Percentiles rank a stretch among this genome's conserved stretches.
Evolutionary conservation across 1,140 invertebrate genomes (phyloP).

Genomic region (Drosophila insularis): DNA sequence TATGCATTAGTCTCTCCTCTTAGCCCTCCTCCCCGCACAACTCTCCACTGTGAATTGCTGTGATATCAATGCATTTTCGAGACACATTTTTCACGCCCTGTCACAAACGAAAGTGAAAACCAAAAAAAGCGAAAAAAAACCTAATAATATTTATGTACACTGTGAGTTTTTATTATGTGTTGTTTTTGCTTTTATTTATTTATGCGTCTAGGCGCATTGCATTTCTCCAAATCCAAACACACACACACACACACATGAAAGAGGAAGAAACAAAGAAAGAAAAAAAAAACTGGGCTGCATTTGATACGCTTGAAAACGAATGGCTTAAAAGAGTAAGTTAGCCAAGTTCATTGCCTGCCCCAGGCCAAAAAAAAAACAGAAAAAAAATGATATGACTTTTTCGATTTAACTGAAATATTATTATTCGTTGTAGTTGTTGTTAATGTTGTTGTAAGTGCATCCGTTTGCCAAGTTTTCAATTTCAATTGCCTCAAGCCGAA

Average conservation of each 20-base stretch:
- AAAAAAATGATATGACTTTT: constrained; percentile 24
- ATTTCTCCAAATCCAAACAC: constrained; percentile 70
- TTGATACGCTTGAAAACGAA: constrained; percentile 22
- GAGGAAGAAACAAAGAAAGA: constrained; percentile 4
- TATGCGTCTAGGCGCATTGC: constrained; percentile 63
- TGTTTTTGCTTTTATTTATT: constrained; percentile 55
- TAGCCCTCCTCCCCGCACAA: too few relatives aligned
- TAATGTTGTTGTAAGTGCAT: constrained; percentile 60
- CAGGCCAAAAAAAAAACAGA: neutral
- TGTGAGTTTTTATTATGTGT: constrained; percentile 45
- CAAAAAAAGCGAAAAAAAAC: constrained; percentile 8
- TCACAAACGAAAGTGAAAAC: constrained; percentile 48
- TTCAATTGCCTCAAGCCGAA: constrained; percentile 55
- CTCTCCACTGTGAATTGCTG: neutral
- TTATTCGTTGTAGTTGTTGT: constrained; percentile 31
- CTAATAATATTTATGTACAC: constrained; percentile 33
- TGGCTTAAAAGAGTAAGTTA: neutral
- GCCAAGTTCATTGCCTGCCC: constrained; percentile 72
- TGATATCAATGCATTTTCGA: neutral
- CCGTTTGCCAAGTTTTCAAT: constrained; percentile 78
- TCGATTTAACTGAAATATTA: constrained; percentile 15
- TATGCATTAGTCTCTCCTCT: neutral
- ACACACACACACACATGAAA: constrained; percentile 21
- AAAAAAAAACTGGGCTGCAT: neutral
- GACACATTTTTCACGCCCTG: constrained; percentile 20